Evolutionary conservation across 2,113 vertebrate species (phyloP), one percentile per base, ranked within the genome.

Genomic region (Agelaius phoeniceus): DNA sequence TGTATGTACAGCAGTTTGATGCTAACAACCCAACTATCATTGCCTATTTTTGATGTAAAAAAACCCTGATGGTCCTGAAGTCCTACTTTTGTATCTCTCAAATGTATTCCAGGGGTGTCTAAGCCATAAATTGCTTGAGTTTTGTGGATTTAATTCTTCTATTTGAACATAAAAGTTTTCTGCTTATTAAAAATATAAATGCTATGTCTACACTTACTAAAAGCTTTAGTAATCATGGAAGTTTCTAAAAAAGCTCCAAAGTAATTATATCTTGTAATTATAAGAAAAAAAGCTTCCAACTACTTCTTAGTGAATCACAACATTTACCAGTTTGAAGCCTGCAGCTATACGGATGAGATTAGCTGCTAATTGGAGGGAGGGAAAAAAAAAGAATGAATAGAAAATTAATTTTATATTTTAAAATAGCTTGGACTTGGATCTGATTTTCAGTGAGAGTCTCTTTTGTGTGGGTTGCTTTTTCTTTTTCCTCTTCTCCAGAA

Each of bases 211-310:
- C 66, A 88, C 93, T 96, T 97, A 97, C 90, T 59, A 93, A 96
- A 97, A 96, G 89, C 89, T 96, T 97, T 86, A 48, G 66, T 98
- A 97, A 97, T 97, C 90, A 96, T 93, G 87, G 76, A 95, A 96
- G 95, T 84, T 96, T 95, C 97, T 97, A 92, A 95, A 93, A 97
- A 97, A 97, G 74, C 84, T 93, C 92, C 74, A 93, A 97, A 97
- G 91, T 91, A 98, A 98, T 98, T 98, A 97, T 97, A 97, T 97
- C 95, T 97, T 96, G 80, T 97, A 98, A 98, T 98, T 97, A 97
- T 95, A 93, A 93, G 90, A 90, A 96, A 97, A 94, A 97, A 96
- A 96, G 35, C 97, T 96, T 75, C 63, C 85, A 89, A 92, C 93
- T 97, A 93, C 90, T 95, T 97, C 87, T 82, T 80, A 98, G 76